Evolutionary conservation across 2,797 vertebrate genomes (phyloP).

Genomic region (Champsocephalus esox): DNA sequence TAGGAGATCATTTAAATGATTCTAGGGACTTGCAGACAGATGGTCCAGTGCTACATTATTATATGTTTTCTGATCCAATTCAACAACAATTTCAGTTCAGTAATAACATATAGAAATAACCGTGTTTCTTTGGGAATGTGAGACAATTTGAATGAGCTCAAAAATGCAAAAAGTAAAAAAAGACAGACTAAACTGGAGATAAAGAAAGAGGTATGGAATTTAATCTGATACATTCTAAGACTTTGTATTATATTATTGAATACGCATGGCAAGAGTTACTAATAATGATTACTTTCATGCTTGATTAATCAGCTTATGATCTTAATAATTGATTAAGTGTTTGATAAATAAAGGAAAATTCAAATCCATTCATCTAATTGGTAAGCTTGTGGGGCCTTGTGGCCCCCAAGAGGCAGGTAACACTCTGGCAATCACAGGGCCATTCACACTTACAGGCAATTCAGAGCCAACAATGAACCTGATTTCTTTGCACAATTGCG

Average conservation of each 20-base stretch:
- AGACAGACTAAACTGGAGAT: not conserved
- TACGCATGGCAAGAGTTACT: not conserved
- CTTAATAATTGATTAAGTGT: not conserved
- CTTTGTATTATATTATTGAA: not conserved
- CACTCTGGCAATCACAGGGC: no score
- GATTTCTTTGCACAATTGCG: no score
- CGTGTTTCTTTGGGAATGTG: not conserved
- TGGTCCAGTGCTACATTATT: not conserved
- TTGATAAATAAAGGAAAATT: not conserved
- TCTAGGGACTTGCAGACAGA: not conserved
- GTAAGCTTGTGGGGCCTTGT: no score
- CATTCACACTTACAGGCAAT: no score
- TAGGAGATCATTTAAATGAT: not conserved
- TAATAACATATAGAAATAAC: not conserved
- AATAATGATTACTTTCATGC: not conserved
- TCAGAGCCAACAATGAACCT: no score
- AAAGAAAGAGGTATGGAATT: not conserved
- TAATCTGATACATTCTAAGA: not conserved
- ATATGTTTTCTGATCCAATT: not conserved
- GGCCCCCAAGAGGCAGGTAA: no score
- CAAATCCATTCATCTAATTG: not conserved
- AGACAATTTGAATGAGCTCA: not conserved
- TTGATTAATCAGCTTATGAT: not conserved
- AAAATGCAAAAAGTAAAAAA: not conserved
- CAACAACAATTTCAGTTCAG: not conserved